phyloP scores from a whole-genome alignment of 2,888 invertebrate species.

The Gerris lacustris region DNA sequence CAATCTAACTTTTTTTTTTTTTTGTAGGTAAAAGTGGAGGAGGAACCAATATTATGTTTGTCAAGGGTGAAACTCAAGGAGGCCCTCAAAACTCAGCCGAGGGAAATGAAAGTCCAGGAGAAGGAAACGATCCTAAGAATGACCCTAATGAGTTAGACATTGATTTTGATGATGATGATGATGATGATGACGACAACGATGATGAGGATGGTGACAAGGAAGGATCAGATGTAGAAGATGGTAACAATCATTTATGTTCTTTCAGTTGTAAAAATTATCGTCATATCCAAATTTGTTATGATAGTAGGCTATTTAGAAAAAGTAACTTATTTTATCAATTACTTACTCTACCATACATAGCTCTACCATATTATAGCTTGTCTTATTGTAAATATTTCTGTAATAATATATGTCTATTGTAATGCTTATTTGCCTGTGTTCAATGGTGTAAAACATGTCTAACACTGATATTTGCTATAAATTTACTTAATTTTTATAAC shows the following conservation, averaged over 20 bases:
- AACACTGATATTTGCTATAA: no score
- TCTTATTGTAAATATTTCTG: no score
- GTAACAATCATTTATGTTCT: conserved; percentile 28
- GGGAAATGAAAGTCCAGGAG: no score
- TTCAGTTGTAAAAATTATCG: background rate
- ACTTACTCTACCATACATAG: no score
- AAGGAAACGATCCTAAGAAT: conserved; percentile 5
- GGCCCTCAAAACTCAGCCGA: conserved; percentile 30
- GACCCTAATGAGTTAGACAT: conserved; percentile 22
- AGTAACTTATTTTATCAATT: background rate
- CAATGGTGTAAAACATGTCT: no score
- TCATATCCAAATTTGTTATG: background rate
- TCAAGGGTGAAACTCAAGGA: conserved; percentile 71
- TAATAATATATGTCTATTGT: no score
- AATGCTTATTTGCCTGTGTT: no score
- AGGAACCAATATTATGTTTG: conserved; percentile 62
- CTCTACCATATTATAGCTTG: no score
- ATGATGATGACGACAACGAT: conserved; percentile 63
- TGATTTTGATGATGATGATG: conserved; percentile 50
- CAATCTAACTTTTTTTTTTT: background rate
- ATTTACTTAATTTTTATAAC: no score
- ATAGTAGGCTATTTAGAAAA: background rate
- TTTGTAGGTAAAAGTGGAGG: conserved; percentile 17
- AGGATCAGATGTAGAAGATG: conserved; percentile 37
- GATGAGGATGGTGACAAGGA: conserved; percentile 55